phyloP scores from a whole-genome alignment of 2,888 invertebrate genomes.

The Cybosia mesomella region DNA sequence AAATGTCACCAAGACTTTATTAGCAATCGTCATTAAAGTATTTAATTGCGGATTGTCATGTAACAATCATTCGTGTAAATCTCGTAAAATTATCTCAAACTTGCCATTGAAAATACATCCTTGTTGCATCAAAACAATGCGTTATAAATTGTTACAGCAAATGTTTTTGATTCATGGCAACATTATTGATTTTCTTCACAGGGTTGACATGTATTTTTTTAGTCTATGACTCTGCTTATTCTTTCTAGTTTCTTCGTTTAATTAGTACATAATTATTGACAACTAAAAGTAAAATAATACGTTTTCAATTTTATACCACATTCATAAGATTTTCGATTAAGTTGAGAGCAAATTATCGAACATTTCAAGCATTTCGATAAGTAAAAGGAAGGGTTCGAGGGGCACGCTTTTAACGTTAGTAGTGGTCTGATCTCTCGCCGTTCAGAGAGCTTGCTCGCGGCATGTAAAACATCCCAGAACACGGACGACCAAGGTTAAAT shows the following conservation, averaged over 20 bases:
- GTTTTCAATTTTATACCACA: neutral
- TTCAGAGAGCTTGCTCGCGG: no score
- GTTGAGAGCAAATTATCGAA: neutral
- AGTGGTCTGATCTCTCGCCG: no score
- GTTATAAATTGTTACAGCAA: slow-evolving; percentile 69
- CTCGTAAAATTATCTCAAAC: slow-evolving; percentile 48
- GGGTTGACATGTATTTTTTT: slow-evolving; percentile 63
- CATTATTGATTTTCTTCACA: slow-evolving; percentile 74
- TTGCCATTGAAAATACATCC: slow-evolving; percentile 71
- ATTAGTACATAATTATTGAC: no score
- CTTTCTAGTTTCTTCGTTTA: neutral
- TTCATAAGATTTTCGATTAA: neutral
- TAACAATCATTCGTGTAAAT: slow-evolving; percentile 47
- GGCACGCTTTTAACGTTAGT: neutral
- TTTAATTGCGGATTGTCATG: slow-evolving; percentile 67
- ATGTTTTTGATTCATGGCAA: slow-evolving; percentile 74
- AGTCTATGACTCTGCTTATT: slow-evolving; percentile 55
- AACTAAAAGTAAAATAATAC: neutral
- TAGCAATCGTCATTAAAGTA: slow-evolving; percentile 59
- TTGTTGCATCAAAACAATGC: slow-evolving; percentile 66
- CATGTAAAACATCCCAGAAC: no score
- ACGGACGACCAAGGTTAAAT: no score
- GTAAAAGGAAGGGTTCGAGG: neutral
- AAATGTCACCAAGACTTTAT: slow-evolving; percentile 67
- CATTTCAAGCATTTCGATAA: no score